Percentiles rank a stretch among this genome's conserved stretches.
phyloP scores from a whole-genome alignment of 2,888 invertebrate genomes.

The Nemapogon koenigi region DNA sequence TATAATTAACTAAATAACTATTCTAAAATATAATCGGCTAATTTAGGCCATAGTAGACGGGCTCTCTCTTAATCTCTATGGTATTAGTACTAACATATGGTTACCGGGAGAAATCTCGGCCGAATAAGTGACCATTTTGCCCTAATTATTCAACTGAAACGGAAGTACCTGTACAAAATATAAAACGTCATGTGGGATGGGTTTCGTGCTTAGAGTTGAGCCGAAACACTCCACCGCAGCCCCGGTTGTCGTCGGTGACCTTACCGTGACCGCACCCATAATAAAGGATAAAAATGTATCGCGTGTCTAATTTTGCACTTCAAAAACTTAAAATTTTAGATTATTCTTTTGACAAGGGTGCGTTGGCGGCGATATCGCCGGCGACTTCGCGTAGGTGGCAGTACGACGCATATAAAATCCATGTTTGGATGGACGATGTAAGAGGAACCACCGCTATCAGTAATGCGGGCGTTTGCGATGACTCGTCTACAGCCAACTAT shows the following conservation, averaged over 20 bases:
- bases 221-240: conserved; percentile 3
- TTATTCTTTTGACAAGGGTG: background rate
- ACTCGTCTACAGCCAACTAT: conserved; percentile 49
- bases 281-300: conserved; percentile 6
- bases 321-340: too few relatives aligned
- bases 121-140: too few relatives aligned
- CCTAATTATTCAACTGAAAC: too few relatives aligned
- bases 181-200: conserved; percentile 6
- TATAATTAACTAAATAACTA: too few relatives aligned
- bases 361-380: conserved; percentile 25
- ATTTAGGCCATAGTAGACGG: too few relatives aligned
- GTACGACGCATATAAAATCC: conserved; percentile 43
- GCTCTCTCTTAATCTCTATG: too few relatives aligned
- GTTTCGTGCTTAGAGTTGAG: conserved; percentile 5
- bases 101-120: too few relatives aligned
- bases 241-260: background rate
- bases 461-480: conserved; percentile 49
- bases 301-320: conserved; percentile 5
- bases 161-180: too few relatives aligned
- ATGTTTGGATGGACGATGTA: conserved; percentile 33
- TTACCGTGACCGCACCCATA: conserved; percentile 3
- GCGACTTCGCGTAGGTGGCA: conserved; percentile 23
- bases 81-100: too few relatives aligned
- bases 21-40: too few relatives aligned
- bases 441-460: conserved; percentile 44